phyloP scores from a whole-genome alignment of 1,140 invertebrate species.

The Drosophila persimilis region DNA sequence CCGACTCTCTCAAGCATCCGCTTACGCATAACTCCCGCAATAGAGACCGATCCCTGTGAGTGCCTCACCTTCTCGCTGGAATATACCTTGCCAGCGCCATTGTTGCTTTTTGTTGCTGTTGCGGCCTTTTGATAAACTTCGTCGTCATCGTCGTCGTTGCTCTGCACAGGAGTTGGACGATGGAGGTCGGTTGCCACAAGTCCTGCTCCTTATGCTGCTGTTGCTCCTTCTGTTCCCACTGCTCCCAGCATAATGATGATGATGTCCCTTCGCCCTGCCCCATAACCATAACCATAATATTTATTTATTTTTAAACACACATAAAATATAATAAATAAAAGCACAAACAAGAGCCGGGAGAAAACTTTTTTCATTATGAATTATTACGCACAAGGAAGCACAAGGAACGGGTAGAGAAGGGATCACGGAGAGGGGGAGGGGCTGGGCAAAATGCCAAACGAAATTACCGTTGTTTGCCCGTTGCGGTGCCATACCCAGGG shows the following conservation, averaged over 20 bases:
- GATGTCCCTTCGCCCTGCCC: conserved; percentile 40
- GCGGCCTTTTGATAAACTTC: conserved; percentile 77
- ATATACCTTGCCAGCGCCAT: conserved; percentile 32
- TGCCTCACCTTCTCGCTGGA: no score
- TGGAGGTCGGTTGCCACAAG: conserved; percentile 1
- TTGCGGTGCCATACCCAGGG: conserved; percentile 28
- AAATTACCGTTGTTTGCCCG: conserved; percentile 41
- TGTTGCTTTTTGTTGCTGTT: conserved; percentile 51
- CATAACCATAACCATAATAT: conserved; percentile 56
- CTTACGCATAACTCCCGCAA: no score
- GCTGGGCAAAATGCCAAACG: conserved; percentile 31
- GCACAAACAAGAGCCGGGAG: conserved; percentile 33
- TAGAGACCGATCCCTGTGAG: no score
- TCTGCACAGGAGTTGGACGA: conserved; percentile 14
- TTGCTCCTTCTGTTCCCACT: no score
- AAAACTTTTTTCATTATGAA: conserved; percentile 80
- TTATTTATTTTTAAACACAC: conserved; percentile 71
- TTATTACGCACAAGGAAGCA: conserved; percentile 64
- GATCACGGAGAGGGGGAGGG: neutral
- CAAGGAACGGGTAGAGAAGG: neutral
- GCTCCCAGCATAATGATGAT: conserved; percentile 61
- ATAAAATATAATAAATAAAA: conserved; percentile 52
- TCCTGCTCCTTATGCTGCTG: no score
- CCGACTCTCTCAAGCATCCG: no score
- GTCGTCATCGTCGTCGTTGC: conserved; percentile 19